Conservation (phyloP, 1,140 invertebrate species). For the Heterodera schachtii region DNA sequence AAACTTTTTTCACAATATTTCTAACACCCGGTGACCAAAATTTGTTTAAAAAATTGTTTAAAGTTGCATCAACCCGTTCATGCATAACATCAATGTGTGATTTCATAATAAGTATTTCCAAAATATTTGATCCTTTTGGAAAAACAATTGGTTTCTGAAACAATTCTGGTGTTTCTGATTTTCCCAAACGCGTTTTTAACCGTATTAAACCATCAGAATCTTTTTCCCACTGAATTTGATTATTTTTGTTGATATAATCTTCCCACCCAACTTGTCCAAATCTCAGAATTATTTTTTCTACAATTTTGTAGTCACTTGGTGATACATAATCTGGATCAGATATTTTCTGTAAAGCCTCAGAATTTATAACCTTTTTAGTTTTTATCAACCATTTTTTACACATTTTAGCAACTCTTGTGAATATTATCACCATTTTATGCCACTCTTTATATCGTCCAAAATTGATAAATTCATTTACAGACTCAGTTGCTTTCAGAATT, state of each 20-base stretch:
- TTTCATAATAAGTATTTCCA: too few relatives aligned
- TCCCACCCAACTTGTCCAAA: not conserved
- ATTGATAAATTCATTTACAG: not conserved
- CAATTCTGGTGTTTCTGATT: not conserved
- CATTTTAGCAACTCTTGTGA: not conserved
- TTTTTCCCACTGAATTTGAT: not conserved
- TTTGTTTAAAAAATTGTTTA: constrained; percentile 15
- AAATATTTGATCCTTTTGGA: constrained; percentile 1
- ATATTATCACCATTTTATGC: constrained; percentile 13
- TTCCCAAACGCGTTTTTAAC: constrained; percentile 1
- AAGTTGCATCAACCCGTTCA: not conserved
- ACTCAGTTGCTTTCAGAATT: not conserved
- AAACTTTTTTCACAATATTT: not conserved
- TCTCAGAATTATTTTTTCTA: not conserved
- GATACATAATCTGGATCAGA: not conserved
- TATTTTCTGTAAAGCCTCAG: not conserved
- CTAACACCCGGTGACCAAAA: constrained; percentile 23
- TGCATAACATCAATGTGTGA: not conserved
- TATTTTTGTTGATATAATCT: not conserved
- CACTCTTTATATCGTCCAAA: not conserved
- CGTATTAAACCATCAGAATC: not conserved
- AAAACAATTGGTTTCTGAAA: constrained; percentile 6
- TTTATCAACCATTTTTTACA: not conserved
- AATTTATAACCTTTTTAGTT: not conserved
- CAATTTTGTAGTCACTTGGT: not conserved